Conservation (phyloP, 2,113 vertebrate species). For the Hassar affinis region DNA sequence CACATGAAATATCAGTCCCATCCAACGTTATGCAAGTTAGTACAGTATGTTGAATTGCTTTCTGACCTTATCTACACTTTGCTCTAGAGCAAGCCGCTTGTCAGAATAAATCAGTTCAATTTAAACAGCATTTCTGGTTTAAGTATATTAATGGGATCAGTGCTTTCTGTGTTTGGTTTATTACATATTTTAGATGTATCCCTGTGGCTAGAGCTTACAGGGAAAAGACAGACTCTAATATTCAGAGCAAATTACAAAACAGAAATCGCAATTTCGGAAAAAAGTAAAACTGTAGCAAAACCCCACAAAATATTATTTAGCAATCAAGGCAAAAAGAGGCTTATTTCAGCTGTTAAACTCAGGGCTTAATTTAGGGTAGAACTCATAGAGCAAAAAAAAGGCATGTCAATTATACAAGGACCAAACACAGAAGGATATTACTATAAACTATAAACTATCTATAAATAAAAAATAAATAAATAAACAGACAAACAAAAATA, state of each 20-base stretch:
- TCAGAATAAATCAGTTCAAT: background rate
- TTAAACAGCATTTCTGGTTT: background rate
- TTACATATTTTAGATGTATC: conserved; percentile 3
- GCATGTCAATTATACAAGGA: background rate
- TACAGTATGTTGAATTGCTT: background rate
- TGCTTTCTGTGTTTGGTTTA: background rate
- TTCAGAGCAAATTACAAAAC: background rate
- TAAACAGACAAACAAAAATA: background rate
- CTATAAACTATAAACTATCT: no score
- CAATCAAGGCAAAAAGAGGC: background rate
- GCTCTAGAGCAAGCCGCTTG: background rate
- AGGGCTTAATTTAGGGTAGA: background rate
- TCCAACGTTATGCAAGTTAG: background rate
- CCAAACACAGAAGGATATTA: background rate
- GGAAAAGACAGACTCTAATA: background rate
- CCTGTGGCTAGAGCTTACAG: background rate
- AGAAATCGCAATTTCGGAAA: background rate
- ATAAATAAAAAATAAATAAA: background rate
- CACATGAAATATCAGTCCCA: background rate
- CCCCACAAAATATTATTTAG: background rate
- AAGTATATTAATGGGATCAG: background rate
- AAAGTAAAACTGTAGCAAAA: background rate
- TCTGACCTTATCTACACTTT: background rate
- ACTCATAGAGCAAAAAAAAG: background rate
- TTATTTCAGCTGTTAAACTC: background rate